Percentiles rank a stretch among this genome's conserved stretches.
These are phyloP conservation scores for Frieseomelitta varia DNA, from an alignment of 1,140 invertebrate genomes.

Conservation along the genomic window DNA sequence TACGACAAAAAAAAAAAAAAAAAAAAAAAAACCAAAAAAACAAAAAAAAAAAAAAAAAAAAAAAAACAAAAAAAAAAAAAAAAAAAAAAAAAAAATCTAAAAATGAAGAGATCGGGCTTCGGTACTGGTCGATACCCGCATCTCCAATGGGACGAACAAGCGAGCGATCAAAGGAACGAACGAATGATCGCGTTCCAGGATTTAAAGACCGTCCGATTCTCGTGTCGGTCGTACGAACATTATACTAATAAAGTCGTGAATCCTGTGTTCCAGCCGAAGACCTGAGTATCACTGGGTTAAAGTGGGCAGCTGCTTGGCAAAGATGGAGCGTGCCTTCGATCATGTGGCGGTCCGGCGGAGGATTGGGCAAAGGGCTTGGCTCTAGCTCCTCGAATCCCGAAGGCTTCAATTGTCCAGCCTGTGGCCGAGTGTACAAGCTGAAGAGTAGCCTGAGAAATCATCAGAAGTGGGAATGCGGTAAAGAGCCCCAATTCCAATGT, in stretches of 20 bases:
- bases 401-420: conserved; percentile 89
- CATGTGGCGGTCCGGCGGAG: conserved; percentile 80
- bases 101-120: conserved; percentile 21
- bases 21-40: too few relatives aligned
- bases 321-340: conserved; percentile 81
- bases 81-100: neutral
- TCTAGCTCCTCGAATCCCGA: conserved; percentile 77
- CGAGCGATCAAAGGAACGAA: neutral
- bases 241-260: conserved; percentile 72
- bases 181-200: conserved; percentile 28
- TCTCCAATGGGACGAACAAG: conserved; percentile 15
- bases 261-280: conserved; percentile 84
- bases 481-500: conserved; percentile 92
- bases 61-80: too few relatives aligned
- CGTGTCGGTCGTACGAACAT: conserved; percentile 11
- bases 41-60: too few relatives aligned
- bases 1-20: neutral
- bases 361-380: conserved; percentile 76
- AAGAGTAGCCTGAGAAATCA: conserved; percentile 92
- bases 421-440: conserved; percentile 91
- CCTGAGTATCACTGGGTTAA: conserved; percentile 87
- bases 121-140: conserved; percentile 32
- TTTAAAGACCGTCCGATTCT: conserved; percentile 36
- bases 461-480: conserved; percentile 94
- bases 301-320: conserved; percentile 84